phyloP scores from a whole-genome alignment of 2,888 invertebrate species.

The Phyllotreta cruciferae region DNA sequence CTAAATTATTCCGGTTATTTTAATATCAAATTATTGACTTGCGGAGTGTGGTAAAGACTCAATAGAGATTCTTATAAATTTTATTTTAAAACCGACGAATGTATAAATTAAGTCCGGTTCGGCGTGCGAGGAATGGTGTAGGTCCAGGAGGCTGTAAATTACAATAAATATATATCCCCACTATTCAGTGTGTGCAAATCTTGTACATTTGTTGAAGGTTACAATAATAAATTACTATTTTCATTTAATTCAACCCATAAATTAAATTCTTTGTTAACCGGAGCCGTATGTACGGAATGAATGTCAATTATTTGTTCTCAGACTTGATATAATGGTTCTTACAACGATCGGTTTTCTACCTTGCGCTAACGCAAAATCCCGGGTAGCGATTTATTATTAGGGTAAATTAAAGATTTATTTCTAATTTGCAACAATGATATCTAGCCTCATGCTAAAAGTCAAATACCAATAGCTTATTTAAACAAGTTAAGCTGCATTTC shows the following conservation, averaged over 20 bases:
- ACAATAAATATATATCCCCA: slow-evolving; percentile 19
- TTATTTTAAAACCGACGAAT: slow-evolving; percentile 8
- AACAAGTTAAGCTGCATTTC: too few relatives aligned
- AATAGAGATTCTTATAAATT: too few relatives aligned
- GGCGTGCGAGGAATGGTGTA: slow-evolving; percentile 16
- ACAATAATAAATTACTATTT: slow-evolving; percentile 36
- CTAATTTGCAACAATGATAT: too few relatives aligned
- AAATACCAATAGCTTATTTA: too few relatives aligned
- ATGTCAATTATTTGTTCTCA: slow-evolving; percentile 35
- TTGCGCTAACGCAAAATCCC: slow-evolving; percentile 10
- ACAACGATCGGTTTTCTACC: slow-evolving; percentile 27
- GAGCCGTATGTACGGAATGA: slow-evolving; percentile 32
- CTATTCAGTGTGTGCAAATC: slow-evolving; percentile 23
- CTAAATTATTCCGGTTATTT: too few relatives aligned
- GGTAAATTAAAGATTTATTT: slow-evolving; percentile 9
- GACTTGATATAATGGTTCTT: slow-evolving; percentile 30
- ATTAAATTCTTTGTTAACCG: slow-evolving; percentile 37
- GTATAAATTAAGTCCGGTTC: slow-evolving; percentile 11
- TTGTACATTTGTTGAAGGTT: slow-evolving; percentile 35
- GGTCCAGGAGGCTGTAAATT: slow-evolving; percentile 18
- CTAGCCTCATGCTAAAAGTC: too few relatives aligned
- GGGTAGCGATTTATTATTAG: slow-evolving; percentile 8
- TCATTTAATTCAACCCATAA: slow-evolving; percentile 34
- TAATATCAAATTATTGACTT: too few relatives aligned
- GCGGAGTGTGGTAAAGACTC: too few relatives aligned